Base-by-base conservation (phyloP, 2,888 invertebrate genomes). In the Sinhomidia bicolor region DNA sequence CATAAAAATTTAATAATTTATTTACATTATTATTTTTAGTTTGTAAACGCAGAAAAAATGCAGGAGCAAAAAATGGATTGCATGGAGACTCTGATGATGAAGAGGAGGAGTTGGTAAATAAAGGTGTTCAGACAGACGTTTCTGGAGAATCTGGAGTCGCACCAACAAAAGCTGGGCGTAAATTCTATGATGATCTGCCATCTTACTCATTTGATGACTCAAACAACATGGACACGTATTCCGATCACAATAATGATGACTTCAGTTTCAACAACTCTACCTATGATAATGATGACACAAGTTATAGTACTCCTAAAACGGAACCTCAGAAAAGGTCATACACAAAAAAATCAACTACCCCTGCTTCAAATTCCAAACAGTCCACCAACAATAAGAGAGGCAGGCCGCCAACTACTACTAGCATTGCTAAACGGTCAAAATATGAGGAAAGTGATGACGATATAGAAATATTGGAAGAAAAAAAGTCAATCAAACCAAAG, bases 181-280 rank as follows among this genome's bases (percentile, higher is more conserved):
- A 89, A 20, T 89, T 62, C 51, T 89, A 79, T 44, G 65, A 71
- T 51, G 83, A 82, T 7, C 62, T 36, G 4, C 79, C 85, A 23
- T 78, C 83, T 6, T 89, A 65, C 44, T 78, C 82, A 7, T 84
- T 84, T 60, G 84, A 89, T 26, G 84, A 84, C 41, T 26, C 79
- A n/a, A 82, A 65, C 51, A 82, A 68, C n/a, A 89, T 89, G 88
- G 88, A 89, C 26, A 89, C 88, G 0, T 89, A 89, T 26, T 89
- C 88, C 12, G 88, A 89, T 74, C 88, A 89, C 29, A 84, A 88
- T 36, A 88, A 88, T 71, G 88, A 89, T 79, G 88, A 89, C 41
- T 79, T 89, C 60, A 85, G 29, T 84, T 80, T 74, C 26, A 74
- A 51, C 26, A 74, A 51, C 60, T 83, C 65, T 36, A 78, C 88